phyloP scores from a whole-genome alignment of 1,140 invertebrate genomes.

The Diabrotica virgifera region DNA sequence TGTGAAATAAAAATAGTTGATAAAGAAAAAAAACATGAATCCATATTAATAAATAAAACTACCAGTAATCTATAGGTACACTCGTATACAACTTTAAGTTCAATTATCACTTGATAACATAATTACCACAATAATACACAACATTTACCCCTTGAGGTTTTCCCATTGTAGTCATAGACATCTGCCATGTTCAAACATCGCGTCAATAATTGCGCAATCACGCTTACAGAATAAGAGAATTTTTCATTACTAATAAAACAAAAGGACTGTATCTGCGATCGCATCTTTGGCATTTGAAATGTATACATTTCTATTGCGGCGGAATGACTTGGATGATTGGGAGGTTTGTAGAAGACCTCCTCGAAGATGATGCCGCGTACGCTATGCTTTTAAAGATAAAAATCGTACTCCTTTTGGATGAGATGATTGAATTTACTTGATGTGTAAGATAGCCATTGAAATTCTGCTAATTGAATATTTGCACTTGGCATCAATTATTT shows the following conservation, averaged over 20 bases:
- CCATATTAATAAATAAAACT: too few relatives aligned
- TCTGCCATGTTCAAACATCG: neutral
- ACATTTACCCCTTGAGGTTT: neutral
- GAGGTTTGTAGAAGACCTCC: neutral
- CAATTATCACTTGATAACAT: neutral
- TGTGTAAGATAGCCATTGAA: too few relatives aligned
- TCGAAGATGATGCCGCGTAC: neutral
- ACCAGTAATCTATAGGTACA: too few relatives aligned
- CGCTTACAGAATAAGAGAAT: neutral
- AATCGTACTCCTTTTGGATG: neutral
- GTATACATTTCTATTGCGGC: conserved; percentile 2
- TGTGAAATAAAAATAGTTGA: too few relatives aligned
- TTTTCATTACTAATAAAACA: neutral
- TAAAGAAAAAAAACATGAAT: too few relatives aligned
- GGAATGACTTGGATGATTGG: neutral
- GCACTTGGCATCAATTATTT: too few relatives aligned
- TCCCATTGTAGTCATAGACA: neutral
- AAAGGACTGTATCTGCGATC: neutral
- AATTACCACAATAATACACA: neutral
- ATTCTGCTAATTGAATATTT: too few relatives aligned
- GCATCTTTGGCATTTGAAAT: neutral
- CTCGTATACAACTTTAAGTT: too few relatives aligned
- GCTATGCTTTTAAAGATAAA: neutral
- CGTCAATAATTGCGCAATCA: neutral
- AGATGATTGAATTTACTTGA: too few relatives aligned